phyloP scores from a whole-genome alignment of 1,140 invertebrate genomes.

The Phortica variegata region DNA sequence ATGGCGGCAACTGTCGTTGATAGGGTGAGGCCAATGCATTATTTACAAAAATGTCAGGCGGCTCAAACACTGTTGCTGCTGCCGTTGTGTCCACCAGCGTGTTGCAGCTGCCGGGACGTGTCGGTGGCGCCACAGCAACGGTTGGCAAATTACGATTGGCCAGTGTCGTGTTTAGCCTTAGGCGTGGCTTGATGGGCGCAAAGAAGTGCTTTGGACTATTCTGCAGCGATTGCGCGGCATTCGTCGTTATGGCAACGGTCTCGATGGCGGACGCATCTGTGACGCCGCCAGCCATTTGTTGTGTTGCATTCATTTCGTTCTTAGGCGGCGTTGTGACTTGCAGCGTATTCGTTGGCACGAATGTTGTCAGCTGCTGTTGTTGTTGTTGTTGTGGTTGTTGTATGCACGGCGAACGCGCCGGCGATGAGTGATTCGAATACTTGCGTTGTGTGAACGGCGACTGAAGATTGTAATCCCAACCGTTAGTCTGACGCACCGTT shows the following conservation, averaged over 20 bases:
- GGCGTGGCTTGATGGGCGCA: constrained; percentile 49
- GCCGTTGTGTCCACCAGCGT: constrained; percentile 13
- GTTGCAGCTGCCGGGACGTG: constrained; percentile 36
- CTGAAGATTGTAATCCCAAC: constrained; percentile 52
- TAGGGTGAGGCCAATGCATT: constrained; percentile 50
- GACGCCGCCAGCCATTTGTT: constrained; percentile 1
- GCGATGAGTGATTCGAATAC: constrained; percentile 31
- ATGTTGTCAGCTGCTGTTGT: constrained; percentile 29
- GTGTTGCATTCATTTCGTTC: constrained; percentile 33
- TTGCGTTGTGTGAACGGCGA: constrained; percentile 50
- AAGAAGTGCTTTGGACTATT: constrained; percentile 55
- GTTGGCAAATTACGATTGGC: constrained; percentile 31
- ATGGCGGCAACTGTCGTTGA: constrained; percentile 23
- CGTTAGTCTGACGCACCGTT: constrained; percentile 47
- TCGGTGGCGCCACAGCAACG: constrained; percentile 16
- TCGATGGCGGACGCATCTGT: constrained; percentile 21
- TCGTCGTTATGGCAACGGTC: constrained; percentile 49
- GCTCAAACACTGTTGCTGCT: constrained; percentile 24
- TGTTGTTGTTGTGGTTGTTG: constrained; percentile 11
- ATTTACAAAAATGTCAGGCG: constrained; percentile 50
- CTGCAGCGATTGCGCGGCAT: constrained; percentile 35
- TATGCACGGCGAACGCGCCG: constrained; percentile 28
- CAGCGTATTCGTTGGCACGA: constrained; percentile 32
- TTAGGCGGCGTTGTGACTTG: constrained; percentile 32
- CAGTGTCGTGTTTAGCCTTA: constrained; percentile 47